Conservation (phyloP, 2,888 invertebrate genomes). For the Aradus depressus region DNA sequence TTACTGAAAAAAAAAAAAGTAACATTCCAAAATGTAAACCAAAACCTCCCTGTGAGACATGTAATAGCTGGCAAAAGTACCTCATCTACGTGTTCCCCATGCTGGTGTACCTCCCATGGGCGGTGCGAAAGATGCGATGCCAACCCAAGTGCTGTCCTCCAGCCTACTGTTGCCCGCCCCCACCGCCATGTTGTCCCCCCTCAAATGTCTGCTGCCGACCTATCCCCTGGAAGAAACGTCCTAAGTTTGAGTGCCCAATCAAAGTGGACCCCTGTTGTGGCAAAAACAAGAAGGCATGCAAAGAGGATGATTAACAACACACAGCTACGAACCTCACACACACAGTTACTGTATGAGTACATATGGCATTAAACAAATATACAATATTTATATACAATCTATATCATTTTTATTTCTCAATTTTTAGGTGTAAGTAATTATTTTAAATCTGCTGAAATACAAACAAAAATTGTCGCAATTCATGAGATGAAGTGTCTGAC, state of each 20-base stretch:
- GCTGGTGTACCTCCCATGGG: constrained; percentile 21
- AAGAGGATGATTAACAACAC: background rate
- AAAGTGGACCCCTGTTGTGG: constrained; percentile 3
- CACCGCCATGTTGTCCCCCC: constrained; percentile 13
- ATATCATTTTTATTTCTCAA: too few relatives aligned
- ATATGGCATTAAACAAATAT: too few relatives aligned
- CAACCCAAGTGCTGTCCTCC: constrained; percentile 24
- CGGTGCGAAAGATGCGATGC: constrained; percentile 13
- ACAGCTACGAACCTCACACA: too few relatives aligned
- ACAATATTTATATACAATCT: too few relatives aligned
- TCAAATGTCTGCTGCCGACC: constrained; percentile 10
- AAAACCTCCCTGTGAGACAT: background rate
- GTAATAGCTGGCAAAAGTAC: constrained; percentile 21
- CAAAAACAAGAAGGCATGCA: constrained; percentile 1
- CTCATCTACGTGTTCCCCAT: constrained; percentile 21
- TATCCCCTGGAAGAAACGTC: background rate
- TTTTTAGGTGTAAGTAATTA: too few relatives aligned
- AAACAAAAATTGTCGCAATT: too few relatives aligned
- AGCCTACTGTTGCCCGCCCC: constrained; percentile 2
- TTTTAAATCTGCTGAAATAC: too few relatives aligned
- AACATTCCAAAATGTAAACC: too few relatives aligned
- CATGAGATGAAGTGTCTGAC: too few relatives aligned
- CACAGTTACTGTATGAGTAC: too few relatives aligned
- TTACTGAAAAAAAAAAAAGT: too few relatives aligned
- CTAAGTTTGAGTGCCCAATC: background rate